These are phyloP conservation scores for Blastobasis adustella DNA, from an alignment of 2,888 invertebrate species.

Conservation along the genomic window DNA sequence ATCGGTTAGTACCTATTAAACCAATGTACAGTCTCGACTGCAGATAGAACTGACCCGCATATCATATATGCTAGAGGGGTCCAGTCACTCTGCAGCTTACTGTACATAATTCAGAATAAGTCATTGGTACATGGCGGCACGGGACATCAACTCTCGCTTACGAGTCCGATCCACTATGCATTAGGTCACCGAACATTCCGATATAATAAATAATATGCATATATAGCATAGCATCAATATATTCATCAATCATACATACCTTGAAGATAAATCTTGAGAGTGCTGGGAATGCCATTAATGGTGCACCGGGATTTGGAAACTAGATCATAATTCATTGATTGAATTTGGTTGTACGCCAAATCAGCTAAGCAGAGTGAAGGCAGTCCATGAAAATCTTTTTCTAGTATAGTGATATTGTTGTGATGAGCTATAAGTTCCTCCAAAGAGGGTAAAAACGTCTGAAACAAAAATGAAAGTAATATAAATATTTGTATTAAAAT, in stretches of 20 bases:
- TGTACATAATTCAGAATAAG: no score
- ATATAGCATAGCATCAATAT: not conserved
- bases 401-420: slow-evolving; percentile 83
- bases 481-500: no score
- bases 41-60: no score
- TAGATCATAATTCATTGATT: slow-evolving; percentile 81
- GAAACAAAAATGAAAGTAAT: slow-evolving; percentile 31
- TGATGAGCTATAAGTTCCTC: slow-evolving; percentile 85
- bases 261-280: slow-evolving; percentile 85
- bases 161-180: no score
- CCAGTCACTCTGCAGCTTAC: no score
- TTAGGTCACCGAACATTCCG: no score
- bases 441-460: slow-evolving; percentile 86
- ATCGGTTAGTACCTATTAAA: no score
- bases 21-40: no score
- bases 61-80: no score
- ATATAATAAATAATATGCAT: no score
- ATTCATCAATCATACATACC: slow-evolving; percentile 66
- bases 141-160: no score
- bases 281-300: slow-evolving; percentile 85
- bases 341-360: slow-evolving; percentile 84
- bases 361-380: slow-evolving; percentile 88
- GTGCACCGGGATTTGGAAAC: slow-evolving; percentile 87
- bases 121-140: no score
- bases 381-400: slow-evolving; percentile 88